These are phyloP conservation scores for Sebastes taczanowskii DNA, from an alignment of 2,797 vertebrate species.

Conservation along the genomic window DNA sequence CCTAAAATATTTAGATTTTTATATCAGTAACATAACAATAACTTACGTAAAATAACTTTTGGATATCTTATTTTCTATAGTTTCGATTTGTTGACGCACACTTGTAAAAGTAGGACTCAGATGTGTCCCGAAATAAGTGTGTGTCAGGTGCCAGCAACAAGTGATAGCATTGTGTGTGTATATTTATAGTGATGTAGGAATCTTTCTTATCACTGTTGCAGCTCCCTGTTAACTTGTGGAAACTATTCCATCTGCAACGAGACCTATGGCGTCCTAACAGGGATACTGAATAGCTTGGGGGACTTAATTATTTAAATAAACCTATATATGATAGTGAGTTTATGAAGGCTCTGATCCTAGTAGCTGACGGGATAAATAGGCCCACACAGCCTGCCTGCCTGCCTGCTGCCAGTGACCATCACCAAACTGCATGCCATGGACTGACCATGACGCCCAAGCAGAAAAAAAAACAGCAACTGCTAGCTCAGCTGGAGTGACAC, in stretches of 20 bases:
- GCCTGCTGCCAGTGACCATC: conserved; percentile 22
- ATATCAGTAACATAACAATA: not conserved
- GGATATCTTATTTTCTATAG: not conserved
- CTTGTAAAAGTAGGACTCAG: conserved; percentile 27
- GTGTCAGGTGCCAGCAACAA: conserved; percentile 28
- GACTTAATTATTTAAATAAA: not conserved
- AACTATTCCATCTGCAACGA: conserved; percentile 55
- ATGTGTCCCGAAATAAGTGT: conserved; percentile 31
- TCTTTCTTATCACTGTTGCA: conserved; percentile 68
- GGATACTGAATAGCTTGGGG: not conserved
- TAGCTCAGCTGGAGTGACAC: conserved; percentile 74
- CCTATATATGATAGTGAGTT: not conserved
- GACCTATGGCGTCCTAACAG: not conserved
- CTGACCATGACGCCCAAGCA: conserved; percentile 52
- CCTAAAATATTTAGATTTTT: not conserved
- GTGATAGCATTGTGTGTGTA: conserved; percentile 40
- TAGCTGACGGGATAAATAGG: conserved; percentile 34
- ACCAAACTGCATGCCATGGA: conserved; percentile 46
- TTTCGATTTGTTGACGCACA: not conserved
- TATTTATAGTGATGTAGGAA: conserved; percentile 66
- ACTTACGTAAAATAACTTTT: not conserved
- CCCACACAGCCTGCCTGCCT: conserved; percentile 35
- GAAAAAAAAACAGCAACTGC: conserved; percentile 69
- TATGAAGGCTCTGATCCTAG: conserved; percentile 12
- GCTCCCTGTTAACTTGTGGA: conserved; percentile 24